Base-by-base conservation (phyloP, 1,140 invertebrate genomes). In the Adelges cooleyi region DNA sequence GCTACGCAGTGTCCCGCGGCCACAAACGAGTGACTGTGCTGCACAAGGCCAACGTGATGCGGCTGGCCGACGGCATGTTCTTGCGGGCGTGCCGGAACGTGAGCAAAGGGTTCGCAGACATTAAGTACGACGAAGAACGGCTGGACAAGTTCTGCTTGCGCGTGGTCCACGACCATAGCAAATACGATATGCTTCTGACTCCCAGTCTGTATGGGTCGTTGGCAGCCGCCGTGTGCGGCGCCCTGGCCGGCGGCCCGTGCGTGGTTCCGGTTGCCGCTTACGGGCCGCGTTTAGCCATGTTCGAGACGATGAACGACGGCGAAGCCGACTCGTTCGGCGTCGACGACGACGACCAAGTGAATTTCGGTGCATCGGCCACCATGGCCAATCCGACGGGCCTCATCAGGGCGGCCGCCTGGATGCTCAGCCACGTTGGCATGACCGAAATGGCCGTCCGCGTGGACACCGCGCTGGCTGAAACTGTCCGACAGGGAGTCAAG, bases 111-210 rank as follows among this genome's bases (percentile, higher is more conserved):
- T 96, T 94, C 77, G 92, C 92, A 1, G 87, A 88, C 70, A 93
- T 99, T 71, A 77, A 95, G 72, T 96, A 96, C 76, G 90, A 95
- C 71, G 84, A 87, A 56, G 95, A 98, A 90, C 98, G 98, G 68
- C 90, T 99, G 51, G 95, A 98, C 77, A 98, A 98, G 76, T 92
- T 89, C 71, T 96, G 94, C 44, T 98, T 98, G 94, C 92, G 98
- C 79, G 86, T 98, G 81, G 91, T 95, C 0, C 86, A 87, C 1
- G 88, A 91, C 75, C 90, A 89, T n/a, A 84, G 89, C 74, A 84
- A 87, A 71, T 95, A 95, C 73, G 92, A 95, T 74, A 91, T 95
- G 3, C 86, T 95, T 85, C 90, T 98, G 5, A 94, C 94, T 70
- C 95, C 95, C 36, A 67, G 99, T 79, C 79, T 99, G 42, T 99